Evolutionary conservation across 2,113 vertebrate genomes (phyloP).

Genomic region (Hemibagrus wyckioides): DNA sequence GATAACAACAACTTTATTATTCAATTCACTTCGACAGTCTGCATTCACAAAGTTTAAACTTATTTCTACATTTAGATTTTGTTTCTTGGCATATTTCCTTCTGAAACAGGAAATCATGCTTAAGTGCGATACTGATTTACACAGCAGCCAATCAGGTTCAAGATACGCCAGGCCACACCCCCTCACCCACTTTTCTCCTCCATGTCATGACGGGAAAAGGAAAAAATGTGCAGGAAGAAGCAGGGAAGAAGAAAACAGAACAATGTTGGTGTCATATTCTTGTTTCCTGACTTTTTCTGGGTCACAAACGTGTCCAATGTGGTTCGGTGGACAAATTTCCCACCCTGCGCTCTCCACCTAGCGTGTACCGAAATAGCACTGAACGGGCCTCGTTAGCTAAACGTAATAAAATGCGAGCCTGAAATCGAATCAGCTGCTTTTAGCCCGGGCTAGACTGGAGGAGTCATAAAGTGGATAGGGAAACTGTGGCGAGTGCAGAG

Average conservation of each 20-base stretch:
- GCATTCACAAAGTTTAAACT: not conserved
- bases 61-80: not conserved
- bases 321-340: not conserved
- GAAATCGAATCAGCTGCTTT: constrained; percentile 75
- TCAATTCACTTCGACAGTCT: not conserved
- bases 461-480: constrained; percentile 64
- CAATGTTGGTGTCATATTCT: not conserved
- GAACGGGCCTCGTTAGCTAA: constrained; percentile 69
- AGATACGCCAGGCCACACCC: not conserved
- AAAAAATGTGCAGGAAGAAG: not conserved
- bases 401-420: constrained; percentile 70
- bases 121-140: not conserved
- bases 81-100: too few relatives aligned
- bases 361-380: constrained; percentile 58
- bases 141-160: not conserved
- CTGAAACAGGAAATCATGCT: too few relatives aligned
- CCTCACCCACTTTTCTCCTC: not conserved
- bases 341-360: constrained; percentile 42
- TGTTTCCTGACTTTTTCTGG: not conserved
- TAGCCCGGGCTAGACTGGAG: constrained; percentile 63
- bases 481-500: constrained; percentile 62
- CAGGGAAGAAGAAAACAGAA: not conserved
- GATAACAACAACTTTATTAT: not conserved
- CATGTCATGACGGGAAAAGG: not conserved
- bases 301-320: not conserved